These are phyloP conservation scores for Babyrousa celebensis DNA, from an alignment of 2,797 vertebrate genomes.

Conservation along the genomic window DNA sequence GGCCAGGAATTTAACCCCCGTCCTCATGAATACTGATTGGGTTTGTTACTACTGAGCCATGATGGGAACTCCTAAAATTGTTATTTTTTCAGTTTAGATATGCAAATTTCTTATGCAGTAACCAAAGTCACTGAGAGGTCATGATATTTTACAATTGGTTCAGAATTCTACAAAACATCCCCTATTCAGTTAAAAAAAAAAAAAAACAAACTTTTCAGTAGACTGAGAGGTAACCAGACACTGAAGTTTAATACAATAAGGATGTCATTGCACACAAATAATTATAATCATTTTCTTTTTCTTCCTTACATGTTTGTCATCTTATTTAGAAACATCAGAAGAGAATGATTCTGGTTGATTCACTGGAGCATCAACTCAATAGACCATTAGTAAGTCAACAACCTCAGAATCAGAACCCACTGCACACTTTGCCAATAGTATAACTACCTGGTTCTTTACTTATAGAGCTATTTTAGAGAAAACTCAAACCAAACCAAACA, in stretches of 20 bases:
- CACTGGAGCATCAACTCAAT: neutral
- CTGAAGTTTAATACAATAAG: neutral
- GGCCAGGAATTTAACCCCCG: too few species aligned
- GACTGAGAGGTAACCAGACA: neutral
- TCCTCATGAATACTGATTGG: too few species aligned
- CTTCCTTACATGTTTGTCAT: neutral
- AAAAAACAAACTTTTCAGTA: neutral
- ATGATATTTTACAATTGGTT: slow-evolving; percentile 8
- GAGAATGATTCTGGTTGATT: neutral
- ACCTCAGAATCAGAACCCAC: neutral
- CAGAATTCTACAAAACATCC: neutral
- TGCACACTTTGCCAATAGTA: neutral
- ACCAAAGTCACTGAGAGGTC: neutral
- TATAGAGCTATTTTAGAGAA: neutral
- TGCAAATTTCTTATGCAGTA: neutral
- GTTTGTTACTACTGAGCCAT: too few species aligned
- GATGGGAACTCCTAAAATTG: neutral
- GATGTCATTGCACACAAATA: neutral
- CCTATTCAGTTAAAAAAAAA: neutral
- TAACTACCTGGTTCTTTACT: neutral
- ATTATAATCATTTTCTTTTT: neutral
- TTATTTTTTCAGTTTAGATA: neutral
- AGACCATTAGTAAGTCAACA: neutral
- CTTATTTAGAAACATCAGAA: neutral
- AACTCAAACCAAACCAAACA: neutral